Evolutionary conservation across 1,140 invertebrate species (phyloP).

Genomic region (Drosophila sulfurigaster): DNA sequence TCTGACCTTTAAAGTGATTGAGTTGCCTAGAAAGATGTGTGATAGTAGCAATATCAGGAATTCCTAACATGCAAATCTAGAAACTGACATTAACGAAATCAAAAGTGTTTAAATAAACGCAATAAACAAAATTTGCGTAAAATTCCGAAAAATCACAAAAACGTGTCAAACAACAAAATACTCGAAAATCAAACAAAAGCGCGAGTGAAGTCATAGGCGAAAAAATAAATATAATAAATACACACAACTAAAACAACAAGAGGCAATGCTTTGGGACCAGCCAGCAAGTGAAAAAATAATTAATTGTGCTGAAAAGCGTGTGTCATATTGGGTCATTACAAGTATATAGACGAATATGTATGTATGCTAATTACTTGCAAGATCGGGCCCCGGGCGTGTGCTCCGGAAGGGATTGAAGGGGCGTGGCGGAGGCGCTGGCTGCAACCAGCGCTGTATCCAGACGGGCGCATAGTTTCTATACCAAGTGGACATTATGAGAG

Average conservation of each 20-base stretch:
- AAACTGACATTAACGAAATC: slow-evolving; percentile 17
- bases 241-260: slow-evolving; percentile 6
- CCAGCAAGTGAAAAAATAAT: slow-evolving; percentile 15
- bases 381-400: slow-evolving; percentile 65
- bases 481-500: slow-evolving; percentile 63
- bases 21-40: background rate
- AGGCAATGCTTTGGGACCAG: slow-evolving; percentile 13
- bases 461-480: slow-evolving; percentile 73
- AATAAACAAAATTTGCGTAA: slow-evolving; percentile 32
- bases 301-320: slow-evolving; percentile 18
- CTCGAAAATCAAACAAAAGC: slow-evolving; percentile 24
- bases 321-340: slow-evolving; percentile 19
- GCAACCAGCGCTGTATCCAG: slow-evolving; percentile 75
- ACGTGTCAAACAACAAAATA: slow-evolving; percentile 68
- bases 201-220: slow-evolving; percentile 51
- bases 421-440: slow-evolving; percentile 42
- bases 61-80: background rate
- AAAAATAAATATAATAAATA: slow-evolving; percentile 39
- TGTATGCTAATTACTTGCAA: slow-evolving; percentile 62
- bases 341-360: slow-evolving; percentile 3
- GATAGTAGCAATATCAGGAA: slow-evolving; percentile 17
- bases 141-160: slow-evolving; percentile 47
- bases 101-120: slow-evolving; percentile 34
- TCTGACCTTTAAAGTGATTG: slow-evolving; percentile 15
- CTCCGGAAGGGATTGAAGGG: slow-evolving; percentile 74